A percentile compares a stretch with the other conserved stretches of the same genome.
phyloP scores from a whole-genome alignment of 2,888 invertebrate species.

The Urechis unicinctus region DNA sequence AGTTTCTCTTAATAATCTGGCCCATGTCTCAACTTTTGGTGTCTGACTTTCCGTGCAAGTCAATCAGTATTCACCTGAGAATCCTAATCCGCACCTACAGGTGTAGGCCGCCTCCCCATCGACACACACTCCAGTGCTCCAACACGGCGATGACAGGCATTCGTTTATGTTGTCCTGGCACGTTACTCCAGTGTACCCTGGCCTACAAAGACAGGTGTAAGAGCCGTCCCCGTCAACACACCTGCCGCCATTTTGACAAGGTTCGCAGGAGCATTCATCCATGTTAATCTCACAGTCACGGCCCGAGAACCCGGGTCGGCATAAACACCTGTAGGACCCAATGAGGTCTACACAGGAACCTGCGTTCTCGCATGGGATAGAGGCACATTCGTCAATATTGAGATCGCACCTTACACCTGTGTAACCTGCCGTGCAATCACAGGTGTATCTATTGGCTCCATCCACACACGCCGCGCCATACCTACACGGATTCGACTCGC shows the following conservation, averaged over 20 bases:
- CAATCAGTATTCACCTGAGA: not conserved
- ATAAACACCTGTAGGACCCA: slow-evolving; percentile 13
- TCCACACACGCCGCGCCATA: slow-evolving; percentile 43
- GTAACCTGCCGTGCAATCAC: slow-evolving; percentile 34
- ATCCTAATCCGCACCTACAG: not conserved
- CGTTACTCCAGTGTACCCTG: slow-evolving; percentile 43
- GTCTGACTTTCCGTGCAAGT: too few relatives aligned
- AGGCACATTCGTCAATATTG: slow-evolving; percentile 54
- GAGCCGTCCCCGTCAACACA: slow-evolving; percentile 6
- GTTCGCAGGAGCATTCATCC: slow-evolving; percentile 13
- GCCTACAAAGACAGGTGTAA: slow-evolving; percentile 9
- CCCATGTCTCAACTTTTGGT: too few relatives aligned
- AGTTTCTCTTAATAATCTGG: too few relatives aligned
- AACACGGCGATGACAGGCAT: slow-evolving; percentile 87
- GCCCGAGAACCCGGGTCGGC: slow-evolving; percentile 58
- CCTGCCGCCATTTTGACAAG: slow-evolving; percentile 13
- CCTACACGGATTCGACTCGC: slow-evolving; percentile 45
- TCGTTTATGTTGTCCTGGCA: slow-evolving; percentile 52
- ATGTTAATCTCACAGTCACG: slow-evolving; percentile 53
- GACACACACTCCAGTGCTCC: slow-evolving; percentile 61
- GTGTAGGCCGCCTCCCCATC: not conserved
- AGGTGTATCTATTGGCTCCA: slow-evolving; percentile 14
- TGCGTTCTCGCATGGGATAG: slow-evolving; percentile 17
- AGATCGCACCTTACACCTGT: slow-evolving; percentile 17
- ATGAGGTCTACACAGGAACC: slow-evolving; percentile 11